Percentiles rank a stretch among this genome's conserved stretches.
Evolutionary conservation across 2,888 invertebrate species (phyloP).

Genomic region (Calephelis perditalis): DNA sequence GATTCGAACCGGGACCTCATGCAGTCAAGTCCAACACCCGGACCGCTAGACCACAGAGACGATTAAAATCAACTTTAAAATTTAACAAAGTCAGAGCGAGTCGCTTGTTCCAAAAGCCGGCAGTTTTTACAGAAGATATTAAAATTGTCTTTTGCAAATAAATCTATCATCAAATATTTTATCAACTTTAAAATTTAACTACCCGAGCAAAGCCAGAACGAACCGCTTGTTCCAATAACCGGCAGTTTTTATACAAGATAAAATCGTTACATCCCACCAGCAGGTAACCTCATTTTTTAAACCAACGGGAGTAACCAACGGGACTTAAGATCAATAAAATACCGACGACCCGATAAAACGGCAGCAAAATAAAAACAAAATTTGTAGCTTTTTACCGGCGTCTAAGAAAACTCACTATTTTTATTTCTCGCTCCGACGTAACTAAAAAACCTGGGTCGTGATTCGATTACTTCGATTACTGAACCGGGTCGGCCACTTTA

Average conservation of each 20-base stretch:
- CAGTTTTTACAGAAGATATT: no score
- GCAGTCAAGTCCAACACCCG: no score
- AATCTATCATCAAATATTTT: no score
- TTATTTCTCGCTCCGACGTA: conserved; percentile 37
- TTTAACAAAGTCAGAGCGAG: no score
- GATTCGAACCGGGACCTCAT: no score
- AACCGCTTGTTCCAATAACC: no score
- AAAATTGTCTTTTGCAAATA: no score
- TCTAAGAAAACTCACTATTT: conserved; percentile 49
- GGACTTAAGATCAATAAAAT: conserved; percentile 39
- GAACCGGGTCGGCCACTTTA: conserved; percentile 34
- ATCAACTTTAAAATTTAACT: no score
- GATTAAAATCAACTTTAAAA: no score
- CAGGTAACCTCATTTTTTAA: conserved; percentile 17
- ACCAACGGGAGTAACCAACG: conserved; percentile 30
- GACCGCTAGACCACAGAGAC: no score
- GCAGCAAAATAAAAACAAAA: conserved; percentile 36
- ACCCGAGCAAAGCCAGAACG: no score
- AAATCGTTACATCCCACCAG: background rate
- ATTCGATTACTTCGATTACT: conserved; percentile 53
- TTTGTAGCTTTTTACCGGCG: conserved; percentile 38
- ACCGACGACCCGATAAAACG: conserved; percentile 19
- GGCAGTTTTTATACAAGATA: background rate
- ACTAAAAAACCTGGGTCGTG: conserved; percentile 43
- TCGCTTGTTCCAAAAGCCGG: no score